These are phyloP conservation scores for Ellobius talpinus DNA, from an alignment of 2,113 vertebrate species.

Conservation along the genomic window DNA sequence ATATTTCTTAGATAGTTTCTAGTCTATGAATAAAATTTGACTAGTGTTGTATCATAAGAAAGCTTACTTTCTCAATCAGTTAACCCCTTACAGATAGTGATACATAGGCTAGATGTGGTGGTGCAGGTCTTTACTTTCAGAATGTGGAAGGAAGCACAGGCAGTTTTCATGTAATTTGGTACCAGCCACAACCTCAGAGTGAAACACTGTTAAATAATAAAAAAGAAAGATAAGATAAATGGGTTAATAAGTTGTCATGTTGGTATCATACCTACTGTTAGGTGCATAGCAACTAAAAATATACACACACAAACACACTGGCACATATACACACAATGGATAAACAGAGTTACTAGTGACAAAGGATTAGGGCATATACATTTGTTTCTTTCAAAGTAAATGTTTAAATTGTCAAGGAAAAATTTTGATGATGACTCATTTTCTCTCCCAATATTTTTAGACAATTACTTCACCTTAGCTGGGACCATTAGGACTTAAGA, in stretches of 20 bases:
- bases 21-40: background rate
- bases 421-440: background rate
- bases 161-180: too few species aligned
- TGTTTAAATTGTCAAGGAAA: background rate
- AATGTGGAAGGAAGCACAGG: background rate
- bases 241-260: background rate
- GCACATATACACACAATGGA: background rate
- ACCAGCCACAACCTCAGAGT: too few species aligned
- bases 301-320: background rate
- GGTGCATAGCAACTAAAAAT: fast-evolving
- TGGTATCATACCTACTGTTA: background rate
- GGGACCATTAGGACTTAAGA: background rate
- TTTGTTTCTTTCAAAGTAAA: background rate
- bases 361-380: background rate
- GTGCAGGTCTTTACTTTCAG: background rate
- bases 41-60: background rate
- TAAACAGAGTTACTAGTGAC: background rate
- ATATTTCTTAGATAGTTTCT: background rate
- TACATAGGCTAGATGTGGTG: background rate
- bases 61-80: background rate
- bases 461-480: background rate
- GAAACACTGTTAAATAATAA: background rate
- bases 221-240: background rate
- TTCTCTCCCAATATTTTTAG: background rate
- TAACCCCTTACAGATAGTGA: background rate